Evolutionary conservation across 2,113 vertebrate species (phyloP).

Genomic region (Cyanoramphus novaezelandiae): DNA sequence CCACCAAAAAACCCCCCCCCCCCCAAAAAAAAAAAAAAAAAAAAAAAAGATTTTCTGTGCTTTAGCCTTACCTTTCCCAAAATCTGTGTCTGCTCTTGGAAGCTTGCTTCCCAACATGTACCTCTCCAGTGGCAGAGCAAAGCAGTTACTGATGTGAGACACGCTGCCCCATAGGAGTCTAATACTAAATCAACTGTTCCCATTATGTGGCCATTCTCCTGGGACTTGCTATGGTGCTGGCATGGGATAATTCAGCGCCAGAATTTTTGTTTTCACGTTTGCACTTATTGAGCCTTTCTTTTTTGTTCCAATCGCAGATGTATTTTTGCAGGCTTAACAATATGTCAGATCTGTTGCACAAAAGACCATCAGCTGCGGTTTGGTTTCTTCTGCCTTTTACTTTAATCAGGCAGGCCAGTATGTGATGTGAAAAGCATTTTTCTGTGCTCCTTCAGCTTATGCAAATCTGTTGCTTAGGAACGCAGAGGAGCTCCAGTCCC

Average conservation of each 20-base stretch:
- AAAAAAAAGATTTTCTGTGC: neutral
- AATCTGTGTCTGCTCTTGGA: neutral
- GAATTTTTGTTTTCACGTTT: neutral
- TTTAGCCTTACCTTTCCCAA: neutral
- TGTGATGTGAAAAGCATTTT: constrained; percentile 47
- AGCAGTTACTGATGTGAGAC: neutral
- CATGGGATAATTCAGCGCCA: neutral
- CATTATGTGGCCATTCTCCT: neutral
- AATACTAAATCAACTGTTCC: neutral
- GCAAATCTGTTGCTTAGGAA: constrained; percentile 67
- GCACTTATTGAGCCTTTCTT: neutral
- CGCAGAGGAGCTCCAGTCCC: neutral
- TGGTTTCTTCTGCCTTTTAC: constrained; percentile 11
- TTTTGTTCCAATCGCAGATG: neutral
- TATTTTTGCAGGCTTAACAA: constrained; percentile 19
- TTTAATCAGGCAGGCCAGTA: constrained; percentile 33
- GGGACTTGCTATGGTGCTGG: neutral
- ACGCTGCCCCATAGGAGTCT: neutral
- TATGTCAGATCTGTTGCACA: constrained; percentile 1
- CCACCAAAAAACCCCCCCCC: too few species aligned
- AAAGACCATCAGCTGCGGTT: constrained; percentile 36
- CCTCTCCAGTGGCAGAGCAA: neutral
- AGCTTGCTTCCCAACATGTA: neutral
- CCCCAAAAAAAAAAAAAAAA: too few species aligned
- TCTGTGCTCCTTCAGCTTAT: constrained; percentile 44